These are phyloP conservation scores for Brachyopa scutellaris DNA, from an alignment of 2,888 invertebrate species.

Conservation along the genomic window DNA sequence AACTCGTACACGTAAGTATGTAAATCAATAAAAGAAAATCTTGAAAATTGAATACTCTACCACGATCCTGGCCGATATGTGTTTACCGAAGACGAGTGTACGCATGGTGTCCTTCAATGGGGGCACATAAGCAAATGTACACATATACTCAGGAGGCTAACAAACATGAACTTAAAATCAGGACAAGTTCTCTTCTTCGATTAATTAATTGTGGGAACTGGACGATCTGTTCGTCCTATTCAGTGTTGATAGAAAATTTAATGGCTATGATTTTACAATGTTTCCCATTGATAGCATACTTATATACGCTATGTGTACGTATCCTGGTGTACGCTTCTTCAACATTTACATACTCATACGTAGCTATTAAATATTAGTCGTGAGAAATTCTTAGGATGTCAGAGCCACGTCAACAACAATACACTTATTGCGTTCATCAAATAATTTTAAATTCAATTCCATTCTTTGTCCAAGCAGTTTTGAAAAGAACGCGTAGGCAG, in stretches of 20 bases:
- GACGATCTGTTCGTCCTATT: conserved; percentile 43
- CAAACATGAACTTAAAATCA: conserved; percentile 63
- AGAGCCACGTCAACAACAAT: conserved; percentile 63
- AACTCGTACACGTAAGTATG: too few species aligned
- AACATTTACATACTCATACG: background rate
- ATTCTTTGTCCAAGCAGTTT: background rate
- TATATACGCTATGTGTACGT: background rate
- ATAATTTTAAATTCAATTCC: conserved; percentile 9
- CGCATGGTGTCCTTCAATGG: too few species aligned
- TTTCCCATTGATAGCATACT: conserved; percentile 21
- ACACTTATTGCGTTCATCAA: too few species aligned
- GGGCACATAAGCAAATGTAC: too few species aligned
- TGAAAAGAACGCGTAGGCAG: conserved; percentile 31
- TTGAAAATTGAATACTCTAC: too few species aligned
- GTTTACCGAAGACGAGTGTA: too few species aligned
- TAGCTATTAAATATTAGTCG: conserved; percentile 22
- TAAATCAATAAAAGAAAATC: too few species aligned
- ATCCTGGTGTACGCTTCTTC: background rate
- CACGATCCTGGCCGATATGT: too few species aligned
- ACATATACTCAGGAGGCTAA: too few species aligned
- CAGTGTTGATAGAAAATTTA: conserved; percentile 47
- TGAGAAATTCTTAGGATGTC: conserved; percentile 67
- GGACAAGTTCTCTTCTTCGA: conserved; percentile 38
- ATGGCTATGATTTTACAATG: conserved; percentile 11
- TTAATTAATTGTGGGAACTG: conserved; percentile 66